phyloP scores from a whole-genome alignment of 2,797 vertebrate species.

The Macrochelys suwanniensis region DNA sequence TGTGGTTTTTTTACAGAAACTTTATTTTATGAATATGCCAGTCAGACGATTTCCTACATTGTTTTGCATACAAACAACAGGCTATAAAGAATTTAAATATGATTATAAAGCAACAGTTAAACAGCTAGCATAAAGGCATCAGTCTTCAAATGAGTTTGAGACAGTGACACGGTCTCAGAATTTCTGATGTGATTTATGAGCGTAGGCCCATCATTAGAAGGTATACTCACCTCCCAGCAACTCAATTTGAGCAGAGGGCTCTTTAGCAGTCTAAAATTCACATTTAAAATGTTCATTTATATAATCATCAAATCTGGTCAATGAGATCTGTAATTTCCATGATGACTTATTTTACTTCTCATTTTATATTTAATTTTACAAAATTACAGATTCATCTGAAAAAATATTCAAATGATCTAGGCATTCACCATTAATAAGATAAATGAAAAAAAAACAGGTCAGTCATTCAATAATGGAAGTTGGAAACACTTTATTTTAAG shows the following conservation, averaged over 20 bases:
- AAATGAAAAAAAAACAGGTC: background rate
- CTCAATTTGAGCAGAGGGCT: background rate
- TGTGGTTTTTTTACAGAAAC: background rate
- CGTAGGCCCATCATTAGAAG: background rate
- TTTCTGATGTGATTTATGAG: background rate
- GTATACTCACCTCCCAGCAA: background rate
- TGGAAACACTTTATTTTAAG: background rate
- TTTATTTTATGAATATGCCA: background rate
- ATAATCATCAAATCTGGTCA: background rate
- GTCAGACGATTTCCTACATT: background rate
- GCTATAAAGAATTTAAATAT: background rate
- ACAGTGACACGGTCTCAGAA: background rate
- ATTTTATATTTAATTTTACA: background rate
- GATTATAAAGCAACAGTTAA: background rate
- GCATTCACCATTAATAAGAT: background rate
- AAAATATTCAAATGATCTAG: background rate
- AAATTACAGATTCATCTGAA: background rate
- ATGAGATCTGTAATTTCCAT: background rate
- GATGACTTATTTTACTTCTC: background rate
- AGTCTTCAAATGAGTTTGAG: background rate
- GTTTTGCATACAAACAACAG: background rate
- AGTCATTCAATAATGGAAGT: background rate
- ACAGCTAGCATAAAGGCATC: background rate
- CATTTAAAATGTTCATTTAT: background rate
- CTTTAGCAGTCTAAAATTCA: background rate